phyloP scores from a whole-genome alignment of 2,113 vertebrate genomes.

The Perccottus glenii region DNA sequence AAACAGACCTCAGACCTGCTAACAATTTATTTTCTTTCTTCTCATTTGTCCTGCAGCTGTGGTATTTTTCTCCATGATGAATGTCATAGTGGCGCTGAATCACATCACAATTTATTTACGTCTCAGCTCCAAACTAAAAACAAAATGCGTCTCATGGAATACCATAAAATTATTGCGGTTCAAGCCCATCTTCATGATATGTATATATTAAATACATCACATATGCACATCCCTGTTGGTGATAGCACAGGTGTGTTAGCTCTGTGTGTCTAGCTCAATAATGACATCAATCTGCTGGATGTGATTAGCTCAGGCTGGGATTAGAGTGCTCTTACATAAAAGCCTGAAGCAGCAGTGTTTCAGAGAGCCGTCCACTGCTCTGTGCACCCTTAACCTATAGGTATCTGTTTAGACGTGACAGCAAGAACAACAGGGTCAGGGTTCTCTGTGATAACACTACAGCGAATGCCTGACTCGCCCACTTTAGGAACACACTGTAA shows the following conservation, averaged over 20 bases:
- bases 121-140: no score
- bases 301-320: constrained; percentile 29
- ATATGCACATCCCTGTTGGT: not conserved
- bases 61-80: no score
- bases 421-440: constrained; percentile 48
- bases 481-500: constrained; percentile 16
- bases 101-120: no score
- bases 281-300: constrained; percentile 36
- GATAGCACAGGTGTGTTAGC: constrained; percentile 17
- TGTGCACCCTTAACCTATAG: constrained; percentile 17
- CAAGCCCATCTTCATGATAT: no score
- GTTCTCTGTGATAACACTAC: constrained; percentile 52
- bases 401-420: constrained; percentile 32
- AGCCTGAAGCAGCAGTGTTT: constrained; percentile 25
- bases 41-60: no score
- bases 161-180: no score
- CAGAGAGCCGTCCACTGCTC: not conserved
- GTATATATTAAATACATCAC: no score
- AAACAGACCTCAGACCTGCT: no score
- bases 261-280: constrained; percentile 9
- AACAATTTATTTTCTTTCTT: no score
- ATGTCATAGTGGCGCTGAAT: no score
- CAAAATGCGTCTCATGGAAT: no score
- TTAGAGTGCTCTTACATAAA: constrained; percentile 40
- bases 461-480: not conserved